These are phyloP conservation scores for Teinopalpus imperialis DNA, from an alignment of 2,888 invertebrate species.

Conservation along the genomic window DNA sequence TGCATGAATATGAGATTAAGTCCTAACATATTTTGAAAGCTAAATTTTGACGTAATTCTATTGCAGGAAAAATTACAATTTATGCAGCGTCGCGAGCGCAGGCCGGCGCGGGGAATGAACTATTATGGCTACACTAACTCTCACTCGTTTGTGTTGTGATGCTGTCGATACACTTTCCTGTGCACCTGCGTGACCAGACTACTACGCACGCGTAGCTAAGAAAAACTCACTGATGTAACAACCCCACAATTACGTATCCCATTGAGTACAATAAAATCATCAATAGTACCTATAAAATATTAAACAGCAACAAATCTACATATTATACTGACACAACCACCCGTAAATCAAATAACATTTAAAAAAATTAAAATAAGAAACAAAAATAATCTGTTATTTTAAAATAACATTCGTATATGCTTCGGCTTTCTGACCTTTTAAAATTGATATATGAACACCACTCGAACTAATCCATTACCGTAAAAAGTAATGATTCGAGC, in stretches of 20 bases:
- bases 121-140: constrained; percentile 65
- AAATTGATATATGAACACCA: constrained; percentile 4
- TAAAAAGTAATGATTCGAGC: constrained; percentile 44
- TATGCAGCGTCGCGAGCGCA: constrained; percentile 19
- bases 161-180: constrained; percentile 75
- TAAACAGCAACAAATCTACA: no score
- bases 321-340: no score
- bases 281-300: no score
- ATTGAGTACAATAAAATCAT: not conserved
- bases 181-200: constrained; percentile 65
- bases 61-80: constrained; percentile 15
- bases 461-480: constrained; percentile 34
- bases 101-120: constrained; percentile 59
- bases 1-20: no score
- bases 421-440: constrained; percentile 5
- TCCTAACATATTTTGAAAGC: constrained; percentile 5
- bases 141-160: constrained; percentile 67
- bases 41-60: constrained; percentile 4
- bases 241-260: constrained; percentile 27
- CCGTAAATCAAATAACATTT: no score
- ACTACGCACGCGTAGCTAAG: constrained; percentile 39
- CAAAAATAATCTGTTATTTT: no score
- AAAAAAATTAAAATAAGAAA: no score
- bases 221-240: constrained; percentile 58
- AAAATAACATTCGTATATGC: no score